Conservation (phyloP, 2,113 vertebrate species). For the Prinia subflava region DNA sequence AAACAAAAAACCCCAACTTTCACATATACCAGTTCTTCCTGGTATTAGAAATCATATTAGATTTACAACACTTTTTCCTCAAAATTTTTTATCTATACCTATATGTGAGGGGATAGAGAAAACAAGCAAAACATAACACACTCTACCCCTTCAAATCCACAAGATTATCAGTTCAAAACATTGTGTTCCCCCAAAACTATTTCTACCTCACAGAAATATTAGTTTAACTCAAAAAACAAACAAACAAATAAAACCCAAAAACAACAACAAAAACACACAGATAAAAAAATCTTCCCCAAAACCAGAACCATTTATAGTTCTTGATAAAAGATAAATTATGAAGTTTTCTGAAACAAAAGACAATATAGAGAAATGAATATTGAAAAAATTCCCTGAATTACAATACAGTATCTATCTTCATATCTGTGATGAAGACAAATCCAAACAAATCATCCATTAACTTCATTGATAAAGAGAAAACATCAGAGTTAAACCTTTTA, state of each 20-base stretch:
- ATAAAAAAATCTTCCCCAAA: neutral
- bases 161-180: neutral
- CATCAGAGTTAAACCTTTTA: neutral
- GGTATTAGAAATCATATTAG: neutral
- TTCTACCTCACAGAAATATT: neutral
- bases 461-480: neutral
- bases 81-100: neutral
- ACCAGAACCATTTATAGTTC: neutral
- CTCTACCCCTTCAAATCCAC: rapidly evolving
- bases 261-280: too few relatives aligned
- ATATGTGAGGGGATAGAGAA: neutral
- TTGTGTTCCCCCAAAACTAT: rapidly evolving
- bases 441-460: neutral
- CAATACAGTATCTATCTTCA: neutral
- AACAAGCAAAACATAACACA: neutral
- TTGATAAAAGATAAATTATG: neutral
- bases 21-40: neutral
- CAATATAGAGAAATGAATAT: neutral
- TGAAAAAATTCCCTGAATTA: neutral
- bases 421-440: neutral
- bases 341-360: neutral
- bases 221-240: neutral
- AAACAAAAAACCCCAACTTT: neutral
- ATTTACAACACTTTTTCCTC: neutral
- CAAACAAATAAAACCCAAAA: neutral